Conservation (phyloP, 2,888 invertebrate genomes). For the Acleris literana region DNA sequence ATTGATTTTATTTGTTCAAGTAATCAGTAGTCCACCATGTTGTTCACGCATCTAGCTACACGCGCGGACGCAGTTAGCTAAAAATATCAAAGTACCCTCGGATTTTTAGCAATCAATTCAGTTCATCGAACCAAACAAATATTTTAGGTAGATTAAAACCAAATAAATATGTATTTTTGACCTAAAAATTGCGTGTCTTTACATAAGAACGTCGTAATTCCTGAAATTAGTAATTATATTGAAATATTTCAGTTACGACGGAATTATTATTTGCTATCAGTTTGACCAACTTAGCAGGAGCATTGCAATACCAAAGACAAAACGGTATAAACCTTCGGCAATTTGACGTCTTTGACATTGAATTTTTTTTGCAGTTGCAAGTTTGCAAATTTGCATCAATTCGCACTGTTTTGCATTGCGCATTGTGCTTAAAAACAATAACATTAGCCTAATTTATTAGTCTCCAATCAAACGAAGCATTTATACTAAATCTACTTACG, state of each 20-base stretch:
- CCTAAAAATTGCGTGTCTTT: too few relatives aligned
- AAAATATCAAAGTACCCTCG: slow-evolving; percentile 52
- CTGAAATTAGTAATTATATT: not conserved
- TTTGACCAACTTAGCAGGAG: not conserved
- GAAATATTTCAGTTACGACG: not conserved
- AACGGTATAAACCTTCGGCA: not conserved
- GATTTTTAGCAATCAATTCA: not conserved
- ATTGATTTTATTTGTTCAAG: slow-evolving; percentile 40
- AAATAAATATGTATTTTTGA: too few relatives aligned
- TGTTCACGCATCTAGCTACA: slow-evolving; percentile 61
- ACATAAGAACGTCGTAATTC: too few relatives aligned
- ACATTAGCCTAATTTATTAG: slow-evolving; percentile 15
- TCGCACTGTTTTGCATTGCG: slow-evolving; percentile 22
- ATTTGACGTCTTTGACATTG: slow-evolving; percentile 9
- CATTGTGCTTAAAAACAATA: slow-evolving; percentile 26
- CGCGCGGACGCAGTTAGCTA: slow-evolving; percentile 6
- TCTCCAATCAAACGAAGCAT: not conserved
- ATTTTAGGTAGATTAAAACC: too few relatives aligned
- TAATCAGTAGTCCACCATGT: slow-evolving; percentile 66
- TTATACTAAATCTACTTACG: not conserved
- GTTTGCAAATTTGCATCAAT: slow-evolving; percentile 18
- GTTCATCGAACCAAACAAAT: not conserved
- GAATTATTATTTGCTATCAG: not conserved
- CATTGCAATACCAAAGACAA: slow-evolving; percentile 17
- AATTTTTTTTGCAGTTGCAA: slow-evolving; percentile 16